Conservation (phyloP, 2,113 vertebrate genomes). For the Fulica atra region DNA sequence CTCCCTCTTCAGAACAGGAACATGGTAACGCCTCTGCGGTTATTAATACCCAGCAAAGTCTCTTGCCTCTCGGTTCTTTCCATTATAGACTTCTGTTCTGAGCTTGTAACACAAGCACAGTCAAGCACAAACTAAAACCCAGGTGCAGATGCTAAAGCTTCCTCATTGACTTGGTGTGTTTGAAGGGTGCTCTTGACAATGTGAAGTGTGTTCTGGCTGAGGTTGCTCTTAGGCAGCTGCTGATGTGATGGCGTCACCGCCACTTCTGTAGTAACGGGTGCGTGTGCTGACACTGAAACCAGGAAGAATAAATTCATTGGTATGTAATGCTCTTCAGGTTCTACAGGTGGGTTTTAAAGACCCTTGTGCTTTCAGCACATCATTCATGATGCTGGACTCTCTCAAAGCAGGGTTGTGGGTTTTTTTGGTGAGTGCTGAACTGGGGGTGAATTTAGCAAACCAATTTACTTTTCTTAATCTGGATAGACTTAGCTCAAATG, state of each 20-base stretch:
- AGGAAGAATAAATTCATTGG: neutral
- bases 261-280: neutral
- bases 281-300: neutral
- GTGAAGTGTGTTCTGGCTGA: neutral
- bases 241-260: neutral
- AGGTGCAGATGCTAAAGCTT: neutral
- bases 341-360: neutral
- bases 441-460: neutral
- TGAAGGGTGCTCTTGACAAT: neutral
- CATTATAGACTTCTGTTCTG: neutral
- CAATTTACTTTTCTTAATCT: neutral
- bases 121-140: neutral
- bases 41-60: neutral
- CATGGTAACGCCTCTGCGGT: conserved; percentile 76
- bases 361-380: neutral
- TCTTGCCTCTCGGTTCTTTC: neutral
- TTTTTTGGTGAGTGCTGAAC: neutral
- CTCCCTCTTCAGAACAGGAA: conserved; percentile 77
- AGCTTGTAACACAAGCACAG: neutral
- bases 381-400: neutral
- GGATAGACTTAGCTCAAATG: neutral
- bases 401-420: neutral
- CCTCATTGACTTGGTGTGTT: neutral
- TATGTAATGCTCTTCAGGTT: neutral
- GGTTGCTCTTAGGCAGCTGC: neutral